These are phyloP conservation scores for Drosophila murphyi DNA, from an alignment of 1,140 invertebrate species.

Conservation along the genomic window DNA sequence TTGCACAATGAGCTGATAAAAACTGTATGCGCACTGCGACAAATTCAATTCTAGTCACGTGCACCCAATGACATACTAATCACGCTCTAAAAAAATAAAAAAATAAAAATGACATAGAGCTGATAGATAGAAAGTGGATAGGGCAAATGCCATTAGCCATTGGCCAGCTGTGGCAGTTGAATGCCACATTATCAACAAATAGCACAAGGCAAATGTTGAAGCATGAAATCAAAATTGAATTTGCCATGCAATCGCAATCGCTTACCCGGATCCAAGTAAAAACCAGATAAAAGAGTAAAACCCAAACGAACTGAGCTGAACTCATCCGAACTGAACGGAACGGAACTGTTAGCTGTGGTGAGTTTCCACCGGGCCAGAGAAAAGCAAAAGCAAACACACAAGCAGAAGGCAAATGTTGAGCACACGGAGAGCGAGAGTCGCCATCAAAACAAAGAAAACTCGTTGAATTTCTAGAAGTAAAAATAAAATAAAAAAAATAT, in stretches of 20 bases:
- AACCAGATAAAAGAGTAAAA: background rate
- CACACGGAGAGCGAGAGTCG: conserved; percentile 54
- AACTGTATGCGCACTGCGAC: conserved; percentile 32
- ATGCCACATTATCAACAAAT: conserved; percentile 72
- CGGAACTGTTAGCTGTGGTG: conserved; percentile 59
- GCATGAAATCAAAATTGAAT: conserved; percentile 75
- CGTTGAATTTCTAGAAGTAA: conserved; percentile 42
- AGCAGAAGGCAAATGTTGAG: conserved; percentile 41
- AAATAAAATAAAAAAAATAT: conserved; percentile 24
- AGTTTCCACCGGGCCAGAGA: conserved; percentile 48
- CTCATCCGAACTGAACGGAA: conserved; percentile 30
- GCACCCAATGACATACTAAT: conserved; percentile 70
- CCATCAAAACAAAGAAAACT: conserved; percentile 80
- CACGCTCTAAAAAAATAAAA: conserved; percentile 38
- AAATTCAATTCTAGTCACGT: conserved; percentile 73
- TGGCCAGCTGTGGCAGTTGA: conserved; percentile 52
- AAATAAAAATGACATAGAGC: conserved; percentile 14
- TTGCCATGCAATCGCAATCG: conserved; percentile 52
- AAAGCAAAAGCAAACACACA: conserved; percentile 5
- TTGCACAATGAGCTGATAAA: conserved; percentile 61
- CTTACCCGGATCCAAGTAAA: conserved; percentile 11
- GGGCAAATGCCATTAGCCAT: conserved; percentile 46
- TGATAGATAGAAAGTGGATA: background rate
- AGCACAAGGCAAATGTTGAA: conserved; percentile 41
- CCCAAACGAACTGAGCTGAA: conserved; percentile 31